A percentile compares a stretch with the other conserved stretches of the same genome.
Evolutionary conservation across 2,888 invertebrate genomes (phyloP).

Genomic region (Apotomis turbidana): DNA sequence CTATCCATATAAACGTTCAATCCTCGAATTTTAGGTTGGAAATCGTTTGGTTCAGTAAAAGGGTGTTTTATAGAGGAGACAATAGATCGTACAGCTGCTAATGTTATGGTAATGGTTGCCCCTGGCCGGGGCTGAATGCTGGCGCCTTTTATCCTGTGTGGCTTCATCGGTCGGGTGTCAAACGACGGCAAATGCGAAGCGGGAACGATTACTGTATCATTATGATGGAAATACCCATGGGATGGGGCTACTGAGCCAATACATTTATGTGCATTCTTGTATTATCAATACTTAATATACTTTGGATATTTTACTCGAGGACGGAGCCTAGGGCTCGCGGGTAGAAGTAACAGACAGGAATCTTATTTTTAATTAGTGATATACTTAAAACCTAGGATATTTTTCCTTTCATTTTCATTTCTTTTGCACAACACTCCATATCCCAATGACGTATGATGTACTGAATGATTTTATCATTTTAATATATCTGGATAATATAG

Average conservation of each 20-base stretch:
- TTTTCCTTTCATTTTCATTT: too few relatives aligned
- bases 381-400: too few relatives aligned
- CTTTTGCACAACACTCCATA: too few relatives aligned
- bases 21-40: slow-evolving; percentile 44
- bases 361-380: too few relatives aligned
- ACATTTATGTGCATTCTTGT: not conserved
- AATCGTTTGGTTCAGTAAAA: slow-evolving; percentile 47
- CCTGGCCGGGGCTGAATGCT: slow-evolving; percentile 49
- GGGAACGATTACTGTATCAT: slow-evolving; percentile 5
- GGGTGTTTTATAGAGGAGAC: slow-evolving; percentile 52
- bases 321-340: too few relatives aligned
- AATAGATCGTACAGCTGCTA: slow-evolving; percentile 68
- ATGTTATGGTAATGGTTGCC: slow-evolving; percentile 52
- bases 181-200: slow-evolving; percentile 6
- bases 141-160: slow-evolving; percentile 45
- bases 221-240: slow-evolving; percentile 14
- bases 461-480: too few relatives aligned
- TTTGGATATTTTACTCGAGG: too few relatives aligned
- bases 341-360: too few relatives aligned
- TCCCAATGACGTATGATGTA: too few relatives aligned
- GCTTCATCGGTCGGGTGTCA: slow-evolving; percentile 13
- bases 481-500: too few relatives aligned
- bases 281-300: too few relatives aligned
- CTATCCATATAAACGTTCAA: slow-evolving; percentile 43
- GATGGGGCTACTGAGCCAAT: not conserved